Conservation (phyloP, 92 coral and sea anemone genomes). For the Desmophyllum pertusum region DNA sequence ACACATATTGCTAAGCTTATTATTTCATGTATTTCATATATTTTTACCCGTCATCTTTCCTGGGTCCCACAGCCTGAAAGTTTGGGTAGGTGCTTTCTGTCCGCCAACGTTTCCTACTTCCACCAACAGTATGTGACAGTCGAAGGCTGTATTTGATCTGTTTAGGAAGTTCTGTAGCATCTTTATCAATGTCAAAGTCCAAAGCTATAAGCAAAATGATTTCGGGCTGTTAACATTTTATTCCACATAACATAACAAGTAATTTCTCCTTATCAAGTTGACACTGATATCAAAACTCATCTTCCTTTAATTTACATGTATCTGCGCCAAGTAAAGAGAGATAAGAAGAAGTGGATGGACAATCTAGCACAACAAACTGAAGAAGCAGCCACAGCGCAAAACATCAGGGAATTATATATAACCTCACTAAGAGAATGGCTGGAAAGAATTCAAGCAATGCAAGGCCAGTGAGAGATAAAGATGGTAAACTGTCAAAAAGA, state of each 20-base stretch:
- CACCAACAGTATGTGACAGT: conserved; percentile 61
- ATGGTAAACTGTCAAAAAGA: not conserved
- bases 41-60: not conserved
- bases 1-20: too few relatives aligned
- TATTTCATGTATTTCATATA: not conserved
- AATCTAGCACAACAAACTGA: not conserved
- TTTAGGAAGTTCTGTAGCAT: conserved; percentile 67
- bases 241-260: too few relatives aligned
- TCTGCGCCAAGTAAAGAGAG: too few relatives aligned
- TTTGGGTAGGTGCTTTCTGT: conserved; percentile 84
- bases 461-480: not conserved
- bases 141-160: conserved; percentile 88
- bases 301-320: too few relatives aligned
- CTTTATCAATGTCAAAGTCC: conserved; percentile 65
- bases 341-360: too few relatives aligned
- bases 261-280: too few relatives aligned
- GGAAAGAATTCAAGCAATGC: not conserved
- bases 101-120: conserved; percentile 59
- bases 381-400: not conserved
- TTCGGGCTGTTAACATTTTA: too few relatives aligned
- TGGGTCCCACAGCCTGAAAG: conserved; percentile 74
- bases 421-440: not conserved
- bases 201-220: conserved; percentile 65
- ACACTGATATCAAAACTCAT: too few relatives aligned
- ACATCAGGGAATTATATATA: not conserved